A percentile compares a stretch with the other conserved stretches of the same genome.
Evolutionary conservation across 2,888 invertebrate genomes (phyloP).

Genomic region (Brachyptera putata): DNA sequence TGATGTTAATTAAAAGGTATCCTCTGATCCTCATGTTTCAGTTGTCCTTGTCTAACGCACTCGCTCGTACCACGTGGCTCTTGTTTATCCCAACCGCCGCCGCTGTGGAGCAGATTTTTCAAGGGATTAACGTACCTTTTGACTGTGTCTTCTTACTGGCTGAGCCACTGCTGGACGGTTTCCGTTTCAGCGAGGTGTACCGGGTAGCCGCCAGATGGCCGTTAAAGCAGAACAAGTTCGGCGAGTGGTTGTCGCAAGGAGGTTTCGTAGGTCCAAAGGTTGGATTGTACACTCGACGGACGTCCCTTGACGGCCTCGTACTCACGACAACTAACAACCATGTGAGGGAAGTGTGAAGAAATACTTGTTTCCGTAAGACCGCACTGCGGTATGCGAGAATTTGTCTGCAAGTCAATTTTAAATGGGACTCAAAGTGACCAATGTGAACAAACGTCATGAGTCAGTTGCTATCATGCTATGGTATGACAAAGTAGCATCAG

Average conservation of each 20-base stretch:
- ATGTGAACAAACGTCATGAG: too few species aligned
- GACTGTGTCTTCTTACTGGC: constrained; percentile 7
- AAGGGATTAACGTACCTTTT: constrained; percentile 4
- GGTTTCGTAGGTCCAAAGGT: not conserved
- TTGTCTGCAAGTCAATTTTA: too few species aligned
- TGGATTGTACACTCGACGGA: constrained; percentile 3
- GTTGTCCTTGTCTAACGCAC: not conserved
- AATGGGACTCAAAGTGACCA: too few species aligned
- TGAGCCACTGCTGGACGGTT: not conserved
- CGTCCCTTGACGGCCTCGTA: not conserved
- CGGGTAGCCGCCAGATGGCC: not conserved
- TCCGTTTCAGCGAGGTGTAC: constrained; percentile 9
- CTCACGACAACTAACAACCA: not conserved
- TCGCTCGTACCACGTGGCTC: constrained; percentile 5
- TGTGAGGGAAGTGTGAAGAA: too few species aligned
- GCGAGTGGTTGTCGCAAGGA: not conserved
- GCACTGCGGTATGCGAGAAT: too few species aligned
- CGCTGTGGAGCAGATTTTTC: not conserved
- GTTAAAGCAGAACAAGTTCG: not conserved
- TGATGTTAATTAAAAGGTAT: too few species aligned
- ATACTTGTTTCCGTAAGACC: too few species aligned
- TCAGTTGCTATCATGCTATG: too few species aligned
- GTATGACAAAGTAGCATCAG: too few species aligned
- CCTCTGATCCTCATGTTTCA: too few species aligned
- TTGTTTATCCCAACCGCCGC: not conserved